phyloP scores from a whole-genome alignment of 2,797 vertebrate genomes.

The Paedocypris micromegethes region DNA sequence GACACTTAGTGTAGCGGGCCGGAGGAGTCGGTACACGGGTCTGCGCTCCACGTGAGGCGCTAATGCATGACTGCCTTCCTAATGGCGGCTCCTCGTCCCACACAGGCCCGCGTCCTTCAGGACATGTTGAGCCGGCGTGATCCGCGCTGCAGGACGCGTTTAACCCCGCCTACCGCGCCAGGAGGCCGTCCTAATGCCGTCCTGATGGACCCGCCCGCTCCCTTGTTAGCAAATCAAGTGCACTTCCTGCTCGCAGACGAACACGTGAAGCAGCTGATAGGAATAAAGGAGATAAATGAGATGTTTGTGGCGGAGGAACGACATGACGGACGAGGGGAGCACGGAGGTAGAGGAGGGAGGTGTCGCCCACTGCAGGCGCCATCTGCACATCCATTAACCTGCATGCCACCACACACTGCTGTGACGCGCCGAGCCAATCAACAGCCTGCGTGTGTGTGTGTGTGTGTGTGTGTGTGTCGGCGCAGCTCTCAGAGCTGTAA shows the following conservation, averaged over 20 bases:
- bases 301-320: conserved; percentile 37
- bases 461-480: conserved; percentile 45
- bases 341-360: conserved; percentile 34
- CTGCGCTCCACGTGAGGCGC: not conserved
- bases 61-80: conserved; percentile 25
- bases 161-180: conserved; percentile 38
- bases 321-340: conserved; percentile 16
- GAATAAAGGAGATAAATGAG: conserved; percentile 28
- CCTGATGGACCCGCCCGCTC: conserved; percentile 22
- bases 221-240: conserved; percentile 50
- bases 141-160: conserved; percentile 45
- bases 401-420: conserved; percentile 56
- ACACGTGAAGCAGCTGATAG: conserved; percentile 16
- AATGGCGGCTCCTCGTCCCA: conserved; percentile 27
- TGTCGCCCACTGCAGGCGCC: conserved; percentile 50
- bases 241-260: conserved; percentile 27
- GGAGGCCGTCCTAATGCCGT: conserved; percentile 28
- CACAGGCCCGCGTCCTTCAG: conserved; percentile 31
- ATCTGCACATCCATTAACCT: conserved; percentile 75
- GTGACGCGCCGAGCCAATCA: conserved; percentile 39
- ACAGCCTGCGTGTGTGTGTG: conserved; percentile 15
- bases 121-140: conserved; percentile 41
- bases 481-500: conserved; percentile 28
- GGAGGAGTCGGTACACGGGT: conserved; percentile 31
- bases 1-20: conserved; percentile 49